Evolutionary conservation across 2,113 vertebrate species (phyloP).

Genomic region (Lasiurus cinereus): DNA sequence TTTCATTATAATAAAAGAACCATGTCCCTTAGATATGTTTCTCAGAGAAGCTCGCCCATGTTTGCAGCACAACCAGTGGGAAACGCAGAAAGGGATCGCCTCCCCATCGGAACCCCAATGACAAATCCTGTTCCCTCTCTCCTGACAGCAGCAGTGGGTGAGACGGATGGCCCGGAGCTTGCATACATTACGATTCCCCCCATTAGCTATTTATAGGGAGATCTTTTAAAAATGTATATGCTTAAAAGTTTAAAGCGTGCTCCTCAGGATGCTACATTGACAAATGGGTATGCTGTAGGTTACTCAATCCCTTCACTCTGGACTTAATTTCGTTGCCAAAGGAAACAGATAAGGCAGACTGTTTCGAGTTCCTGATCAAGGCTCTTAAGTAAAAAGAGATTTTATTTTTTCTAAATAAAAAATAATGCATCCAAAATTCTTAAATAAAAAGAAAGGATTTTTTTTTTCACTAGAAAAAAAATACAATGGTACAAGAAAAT

Average conservation of each 20-base stretch:
- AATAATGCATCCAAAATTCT: slow-evolving; percentile 38
- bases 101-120: background rate
- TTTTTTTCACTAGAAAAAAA: background rate
- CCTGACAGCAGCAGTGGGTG: slow-evolving; percentile 43
- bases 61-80: background rate
- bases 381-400: slow-evolving; percentile 44
- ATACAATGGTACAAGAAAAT: slow-evolving; percentile 51
- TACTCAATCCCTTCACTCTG: slow-evolving; percentile 54
- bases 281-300: slow-evolving; percentile 66
- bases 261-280: slow-evolving; percentile 65
- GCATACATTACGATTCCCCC: slow-evolving; percentile 74
- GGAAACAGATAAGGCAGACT: slow-evolving; percentile 48
- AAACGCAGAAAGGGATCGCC: background rate
- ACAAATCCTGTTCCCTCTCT: slow-evolving; percentile 61
- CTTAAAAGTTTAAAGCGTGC: slow-evolving; percentile 81
- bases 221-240: slow-evolving; percentile 83
- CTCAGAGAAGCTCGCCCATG: background rate
- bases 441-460: slow-evolving; percentile 22
- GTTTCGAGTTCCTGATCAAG: slow-evolving; percentile 50
- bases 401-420: background rate
- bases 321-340: slow-evolving; percentile 70
- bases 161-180: slow-evolving; percentile 72
- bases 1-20: slow-evolving; percentile 5
- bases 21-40: background rate
- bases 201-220: slow-evolving; percentile 83